phyloP scores from a whole-genome alignment of 2,888 invertebrate species.

The Odontocerum albicorne region DNA sequence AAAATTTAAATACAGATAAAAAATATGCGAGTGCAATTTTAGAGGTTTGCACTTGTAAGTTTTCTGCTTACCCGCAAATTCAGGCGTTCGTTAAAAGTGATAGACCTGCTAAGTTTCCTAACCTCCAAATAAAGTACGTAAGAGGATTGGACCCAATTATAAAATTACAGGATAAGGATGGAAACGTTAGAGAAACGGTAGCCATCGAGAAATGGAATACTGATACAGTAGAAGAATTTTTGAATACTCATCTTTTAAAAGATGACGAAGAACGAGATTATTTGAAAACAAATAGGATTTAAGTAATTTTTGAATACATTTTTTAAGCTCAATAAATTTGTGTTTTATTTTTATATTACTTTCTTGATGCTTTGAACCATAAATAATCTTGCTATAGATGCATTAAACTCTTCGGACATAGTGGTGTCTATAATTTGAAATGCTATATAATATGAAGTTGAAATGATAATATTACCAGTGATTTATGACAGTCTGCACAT shows the following conservation, averaged over 20 bases:
- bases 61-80: slow-evolving; percentile 96
- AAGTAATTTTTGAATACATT: too few relatives aligned
- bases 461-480: too few relatives aligned
- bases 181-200: slow-evolving; percentile 81
- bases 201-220: slow-evolving; percentile 99
- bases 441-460: too few relatives aligned
- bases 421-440: too few relatives aligned
- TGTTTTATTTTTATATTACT: too few relatives aligned
- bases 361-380: too few relatives aligned
- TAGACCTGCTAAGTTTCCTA: slow-evolving; percentile 84
- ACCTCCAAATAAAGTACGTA: slow-evolving; percentile 89
- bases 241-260: slow-evolving; percentile 80
- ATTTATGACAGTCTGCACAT: slow-evolving; percentile 85
- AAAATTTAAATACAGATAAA: slow-evolving; percentile 64
- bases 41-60: slow-evolving; percentile 98
- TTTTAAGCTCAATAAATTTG: too few relatives aligned
- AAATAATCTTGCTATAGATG: too few relatives aligned
- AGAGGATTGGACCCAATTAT: slow-evolving; percentile 94
- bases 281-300: slow-evolving; percentile 63
- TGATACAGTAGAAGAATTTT: slow-evolving; percentile 95
- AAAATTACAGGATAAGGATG: slow-evolving; percentile 82
- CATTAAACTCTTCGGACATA: too few relatives aligned
- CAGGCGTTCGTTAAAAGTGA: slow-evolving; percentile 97
- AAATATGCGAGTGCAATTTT: slow-evolving; percentile 89
- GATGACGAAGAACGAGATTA: slow-evolving; percentile 58